Conservation (phyloP, 2,113 vertebrate species). For the Seriola rivoliana region DNA sequence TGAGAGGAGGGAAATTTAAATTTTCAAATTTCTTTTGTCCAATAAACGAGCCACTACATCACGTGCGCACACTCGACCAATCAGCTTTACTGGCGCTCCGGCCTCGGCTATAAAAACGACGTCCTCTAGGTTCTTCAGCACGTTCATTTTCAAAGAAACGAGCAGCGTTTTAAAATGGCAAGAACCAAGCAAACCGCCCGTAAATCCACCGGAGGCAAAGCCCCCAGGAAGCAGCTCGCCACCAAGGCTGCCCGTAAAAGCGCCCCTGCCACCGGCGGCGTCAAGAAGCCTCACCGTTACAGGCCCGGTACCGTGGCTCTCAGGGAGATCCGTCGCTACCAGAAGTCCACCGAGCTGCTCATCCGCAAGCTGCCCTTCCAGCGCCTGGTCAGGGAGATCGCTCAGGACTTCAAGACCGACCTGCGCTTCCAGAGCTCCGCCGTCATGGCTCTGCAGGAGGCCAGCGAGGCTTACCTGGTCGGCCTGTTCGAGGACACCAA, state of each 20-base stretch:
- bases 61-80: too few species aligned
- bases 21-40: too few species aligned
- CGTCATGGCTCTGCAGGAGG: slow-evolving; percentile 43
- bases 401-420: slow-evolving; percentile 1
- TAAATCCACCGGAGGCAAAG: too few species aligned
- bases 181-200: too few species aligned
- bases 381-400: not conserved
- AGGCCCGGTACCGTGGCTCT: slow-evolving; percentile 10
- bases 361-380: slow-evolving; percentile 5
- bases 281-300: not conserved
- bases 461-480: slow-evolving; percentile 86
- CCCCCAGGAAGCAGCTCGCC: not conserved
- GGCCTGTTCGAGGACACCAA: slow-evolving; percentile 87
- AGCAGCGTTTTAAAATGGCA: too few species aligned
- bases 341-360: slow-evolving; percentile 3
- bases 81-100: too few species aligned
- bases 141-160: too few species aligned
- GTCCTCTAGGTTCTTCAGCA: too few species aligned
- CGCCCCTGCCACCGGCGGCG: slow-evolving; percentile 6
- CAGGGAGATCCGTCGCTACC: not conserved
- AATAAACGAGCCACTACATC: too few species aligned
- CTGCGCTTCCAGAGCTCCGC: slow-evolving; percentile 2
- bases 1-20: too few species aligned
- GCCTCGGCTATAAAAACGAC: too few species aligned
- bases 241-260: not conserved